Base-by-base conservation (phyloP, 2,113 vertebrate genomes). In the Thamnaconus septentrionalis region DNA sequence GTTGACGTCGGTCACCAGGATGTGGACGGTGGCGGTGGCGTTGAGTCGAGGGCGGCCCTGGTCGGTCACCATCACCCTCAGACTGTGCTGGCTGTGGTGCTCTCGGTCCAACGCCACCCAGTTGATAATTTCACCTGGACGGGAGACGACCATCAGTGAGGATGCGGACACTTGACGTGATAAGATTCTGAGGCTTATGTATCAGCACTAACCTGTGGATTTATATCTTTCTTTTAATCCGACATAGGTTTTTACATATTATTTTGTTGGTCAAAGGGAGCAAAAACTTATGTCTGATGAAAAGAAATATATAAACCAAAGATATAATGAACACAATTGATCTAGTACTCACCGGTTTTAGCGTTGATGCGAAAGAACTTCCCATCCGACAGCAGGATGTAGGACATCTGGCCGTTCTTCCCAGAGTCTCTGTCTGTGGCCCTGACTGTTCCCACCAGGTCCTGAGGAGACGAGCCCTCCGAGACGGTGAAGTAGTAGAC, bases 301-400 rank as follows among this genome's bases (percentile, higher is more conserved):
- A 31, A 31, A 31, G 18, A 31, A 31, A 31, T 31, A 31, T 31
- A 31, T 31, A 31, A 31, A 31, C 18, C 18, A 31, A 31, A 31
- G 18, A 31, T 31, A 31, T 31, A 31, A 31, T 31, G 18, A 52
- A 0, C 4, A 10, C 5, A 39, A 5, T 50, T 40, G 18, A 8
- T 3, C 1, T 55, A 44, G 1, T n/a, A 66, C 56, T 75, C 3
- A 98, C 96, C 96, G 92, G 97, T 98, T 80, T 93, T 94, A n/a
- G 93, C 69, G 73, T 96, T 95, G 4, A 98, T 93, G 73, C 91
- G 93, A 87, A 98, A 98, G 88, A 94, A 91, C 61, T 94, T 95
- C 68, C 91, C 95, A 69, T 94, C 95, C 3, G 95, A 95, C 66
- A 97, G 77, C 66, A 98, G 92, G 78, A 94, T 93, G 87, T 94